Evolutionary conservation across 2,113 vertebrate genomes (phyloP).

Genomic region (Antennarius striatus): DNA sequence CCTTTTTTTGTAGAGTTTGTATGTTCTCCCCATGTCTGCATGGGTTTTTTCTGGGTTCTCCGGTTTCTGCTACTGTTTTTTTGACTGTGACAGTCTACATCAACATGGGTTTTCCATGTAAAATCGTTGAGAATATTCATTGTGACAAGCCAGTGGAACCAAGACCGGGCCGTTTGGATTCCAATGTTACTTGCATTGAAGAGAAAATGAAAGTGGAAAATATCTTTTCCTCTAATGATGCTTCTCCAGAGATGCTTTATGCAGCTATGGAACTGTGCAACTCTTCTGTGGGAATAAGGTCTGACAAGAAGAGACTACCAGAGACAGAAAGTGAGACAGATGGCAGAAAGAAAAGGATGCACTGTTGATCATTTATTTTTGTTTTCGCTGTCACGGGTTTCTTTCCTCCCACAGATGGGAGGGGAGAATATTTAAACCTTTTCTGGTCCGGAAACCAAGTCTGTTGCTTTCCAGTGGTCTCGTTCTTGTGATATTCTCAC

Average conservation of each 20-base stretch:
- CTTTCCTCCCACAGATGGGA: constrained; percentile 41
- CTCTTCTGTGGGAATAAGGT: constrained; percentile 42
- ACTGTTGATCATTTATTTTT: constrained; percentile 55
- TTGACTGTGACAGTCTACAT: constrained; percentile 1
- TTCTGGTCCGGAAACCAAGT: constrained; percentile 47
- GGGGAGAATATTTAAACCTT: constrained; percentile 51
- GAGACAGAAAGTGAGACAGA: constrained; percentile 25
- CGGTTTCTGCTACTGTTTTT: too few species aligned
- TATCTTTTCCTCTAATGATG: constrained; percentile 45
- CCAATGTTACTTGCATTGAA: constrained; percentile 20
- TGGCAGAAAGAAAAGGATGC: constrained; percentile 5
- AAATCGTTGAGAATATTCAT: constrained; percentile 13
- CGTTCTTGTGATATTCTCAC: constrained; percentile 43
- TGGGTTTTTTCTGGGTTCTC: too few species aligned
- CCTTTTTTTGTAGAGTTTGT: too few species aligned
- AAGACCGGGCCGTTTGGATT: constrained; percentile 1
- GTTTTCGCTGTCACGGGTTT: constrained; percentile 45
- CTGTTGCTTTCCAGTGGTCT: constrained; percentile 56
- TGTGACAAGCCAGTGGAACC: neutral
- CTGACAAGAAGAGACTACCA: constrained; percentile 47
- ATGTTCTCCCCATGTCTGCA: too few species aligned
- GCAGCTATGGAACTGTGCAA: constrained; percentile 14
- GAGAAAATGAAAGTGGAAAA: constrained; percentile 26
- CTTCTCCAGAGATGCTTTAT: constrained; percentile 31
- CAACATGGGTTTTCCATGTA: neutral